Percentiles rank a stretch among this genome's conserved stretches.
phyloP scores from a whole-genome alignment of 2,113 vertebrate genomes.

The Coracopsis vasa region DNA sequence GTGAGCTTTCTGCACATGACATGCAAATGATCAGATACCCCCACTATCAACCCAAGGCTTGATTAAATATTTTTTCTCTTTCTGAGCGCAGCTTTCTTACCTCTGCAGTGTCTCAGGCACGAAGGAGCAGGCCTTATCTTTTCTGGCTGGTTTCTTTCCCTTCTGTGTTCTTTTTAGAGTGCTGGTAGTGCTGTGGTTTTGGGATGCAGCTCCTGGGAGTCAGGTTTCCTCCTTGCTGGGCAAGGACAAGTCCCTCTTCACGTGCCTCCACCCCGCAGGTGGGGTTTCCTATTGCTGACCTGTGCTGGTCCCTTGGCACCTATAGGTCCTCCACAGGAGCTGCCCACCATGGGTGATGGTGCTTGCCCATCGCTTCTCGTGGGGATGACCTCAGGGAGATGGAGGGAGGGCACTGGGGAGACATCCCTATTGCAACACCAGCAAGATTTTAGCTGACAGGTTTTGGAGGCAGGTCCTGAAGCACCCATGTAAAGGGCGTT shows the following conservation, averaged over 20 bases:
- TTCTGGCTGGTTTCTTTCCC: neutral
- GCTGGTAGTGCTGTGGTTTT: neutral
- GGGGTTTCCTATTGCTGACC: neutral
- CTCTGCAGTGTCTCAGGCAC: neutral
- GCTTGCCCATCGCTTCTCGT: neutral
- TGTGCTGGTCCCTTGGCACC: neutral
- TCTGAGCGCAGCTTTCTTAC: slow-evolving; percentile 13
- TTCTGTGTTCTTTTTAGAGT: neutral
- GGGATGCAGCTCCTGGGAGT: neutral
- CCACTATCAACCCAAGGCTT: neutral
- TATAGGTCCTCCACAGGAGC: neutral
- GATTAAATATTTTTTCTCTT: neutral
- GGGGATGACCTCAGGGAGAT: neutral
- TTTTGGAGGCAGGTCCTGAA: neutral
- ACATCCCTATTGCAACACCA: neutral
- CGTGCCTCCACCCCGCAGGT: neutral
- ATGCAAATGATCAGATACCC: neutral
- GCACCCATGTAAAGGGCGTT: neutral
- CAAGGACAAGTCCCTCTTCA: neutral
- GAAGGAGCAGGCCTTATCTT: neutral
- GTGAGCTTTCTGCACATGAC: neutral
- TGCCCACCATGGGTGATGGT: fast-evolving
- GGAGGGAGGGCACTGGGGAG: neutral
- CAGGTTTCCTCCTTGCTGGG: neutral
- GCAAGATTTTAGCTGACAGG: neutral